These are phyloP conservation scores for Aplocera efformata DNA, from an alignment of 2,888 invertebrate genomes.

Conservation along the genomic window DNA sequence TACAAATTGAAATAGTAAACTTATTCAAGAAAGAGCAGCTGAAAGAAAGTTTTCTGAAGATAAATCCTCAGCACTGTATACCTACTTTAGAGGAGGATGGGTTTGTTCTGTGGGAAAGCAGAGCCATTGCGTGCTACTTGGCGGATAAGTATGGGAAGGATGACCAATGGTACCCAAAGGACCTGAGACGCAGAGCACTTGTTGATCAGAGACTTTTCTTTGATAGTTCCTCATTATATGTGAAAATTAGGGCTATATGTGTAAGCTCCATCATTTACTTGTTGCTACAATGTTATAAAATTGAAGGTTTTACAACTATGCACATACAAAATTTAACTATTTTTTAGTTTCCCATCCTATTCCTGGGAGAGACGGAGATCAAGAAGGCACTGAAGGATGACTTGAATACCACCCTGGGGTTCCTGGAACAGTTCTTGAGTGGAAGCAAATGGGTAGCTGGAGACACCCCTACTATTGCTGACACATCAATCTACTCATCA, in stretches of 20 bases:
- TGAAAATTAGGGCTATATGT: slow-evolving; percentile 82
- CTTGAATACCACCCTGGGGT: slow-evolving; percentile 79
- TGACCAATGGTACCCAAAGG: slow-evolving; percentile 81
- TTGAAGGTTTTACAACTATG: neutral
- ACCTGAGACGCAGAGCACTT: slow-evolving; percentile 75
- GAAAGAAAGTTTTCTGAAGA: slow-evolving; percentile 76
- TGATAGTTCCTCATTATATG: slow-evolving; percentile 81
- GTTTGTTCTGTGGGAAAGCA: slow-evolving; percentile 84
- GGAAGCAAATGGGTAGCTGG: slow-evolving; percentile 82
- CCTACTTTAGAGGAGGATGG: slow-evolving; percentile 85
- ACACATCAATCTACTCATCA: slow-evolving; percentile 80
- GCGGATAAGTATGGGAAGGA: slow-evolving; percentile 82
- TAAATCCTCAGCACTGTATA: slow-evolving; percentile 84
- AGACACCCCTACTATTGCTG: slow-evolving; percentile 82
- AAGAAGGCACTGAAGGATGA: slow-evolving; percentile 74
- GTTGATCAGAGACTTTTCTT: slow-evolving; percentile 83
- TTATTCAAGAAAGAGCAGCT: slow-evolving; percentile 81
- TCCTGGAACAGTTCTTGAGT: slow-evolving; percentile 80
- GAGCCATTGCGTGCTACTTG: slow-evolving; percentile 83
- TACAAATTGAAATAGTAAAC: slow-evolving; percentile 73
- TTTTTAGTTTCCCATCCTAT: slow-evolving; percentile 82
- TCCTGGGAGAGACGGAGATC: slow-evolving; percentile 79
- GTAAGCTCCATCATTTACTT: slow-evolving; percentile 59
- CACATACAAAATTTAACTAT: too few relatives aligned
- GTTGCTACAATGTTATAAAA: too few relatives aligned